Evolutionary conservation across 1,140 invertebrate species (phyloP).

Genomic region (Cardiocondyla obscurior): DNA sequence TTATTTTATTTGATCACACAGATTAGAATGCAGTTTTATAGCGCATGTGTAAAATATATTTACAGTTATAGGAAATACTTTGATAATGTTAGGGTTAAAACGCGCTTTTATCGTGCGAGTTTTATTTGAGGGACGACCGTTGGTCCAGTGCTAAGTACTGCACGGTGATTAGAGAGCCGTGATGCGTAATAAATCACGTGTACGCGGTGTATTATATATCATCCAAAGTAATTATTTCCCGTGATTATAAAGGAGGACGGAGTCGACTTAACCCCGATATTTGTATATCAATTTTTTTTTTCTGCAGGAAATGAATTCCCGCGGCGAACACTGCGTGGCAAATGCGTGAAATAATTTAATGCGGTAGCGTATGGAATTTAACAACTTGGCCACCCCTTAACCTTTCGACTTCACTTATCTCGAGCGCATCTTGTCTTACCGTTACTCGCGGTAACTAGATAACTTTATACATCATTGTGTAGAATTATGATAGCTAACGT

Average conservation of each 20-base stretch:
- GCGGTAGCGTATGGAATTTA: background rate
- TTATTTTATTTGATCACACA: background rate
- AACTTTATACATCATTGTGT: background rate
- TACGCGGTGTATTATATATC: constrained; percentile 21
- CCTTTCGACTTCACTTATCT: background rate
- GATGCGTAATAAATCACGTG: constrained; percentile 46
- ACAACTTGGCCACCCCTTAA: background rate
- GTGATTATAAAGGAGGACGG: constrained; percentile 40
- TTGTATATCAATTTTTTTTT: background rate
- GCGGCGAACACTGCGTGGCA: background rate
- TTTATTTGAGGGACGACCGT: background rate
- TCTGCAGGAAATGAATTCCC: constrained; percentile 11
- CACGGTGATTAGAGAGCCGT: constrained; percentile 23
- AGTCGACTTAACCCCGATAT: constrained; percentile 34
- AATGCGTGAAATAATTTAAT: constrained; percentile 18
- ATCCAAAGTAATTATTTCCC: constrained; percentile 27
- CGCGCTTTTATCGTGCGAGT: background rate
- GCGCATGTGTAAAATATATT: background rate
- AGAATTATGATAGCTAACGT: background rate
- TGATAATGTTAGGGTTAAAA: background rate
- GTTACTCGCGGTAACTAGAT: background rate
- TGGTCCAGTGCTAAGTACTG: constrained; percentile 5
- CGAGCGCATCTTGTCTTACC: background rate
- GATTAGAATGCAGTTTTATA: background rate
- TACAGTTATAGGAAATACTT: constrained; percentile 10